Base-by-base conservation (phyloP, 2,113 vertebrate species). In the Electrona antarctica region DNA sequence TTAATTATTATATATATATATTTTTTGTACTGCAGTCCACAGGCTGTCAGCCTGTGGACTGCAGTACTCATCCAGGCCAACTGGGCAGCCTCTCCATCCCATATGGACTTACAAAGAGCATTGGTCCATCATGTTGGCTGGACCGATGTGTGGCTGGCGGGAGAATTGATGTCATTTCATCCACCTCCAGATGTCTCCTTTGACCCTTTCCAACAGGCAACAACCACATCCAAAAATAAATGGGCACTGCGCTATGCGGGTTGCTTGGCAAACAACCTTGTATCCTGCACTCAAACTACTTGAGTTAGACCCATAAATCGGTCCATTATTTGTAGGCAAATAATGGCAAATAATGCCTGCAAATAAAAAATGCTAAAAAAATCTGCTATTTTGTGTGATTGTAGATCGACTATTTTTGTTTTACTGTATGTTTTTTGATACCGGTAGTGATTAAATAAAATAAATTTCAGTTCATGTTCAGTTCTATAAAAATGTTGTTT, bases 111-210 rank as follows among this genome's bases (percentile, higher is more conserved):
- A 1, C 4, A 64, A 8, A 67, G 51, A 57, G 64, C 67, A 60
- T 41, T 8, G 12, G 14, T 52, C 68, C 67, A 72, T 69, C 41
- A 69, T 60, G 67, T 73, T 65, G 21, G 57, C 11, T 33, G 12
- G 65, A 46, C 45, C 66, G 51, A 71, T n/a, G 8, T 41, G 29
- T 9, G 14, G 7, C 45, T 65, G 58, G 1, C 70, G 71, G 49
- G 77, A n/a, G 79, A 41, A 41, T 33, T 33, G 9, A 62, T 71
- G 69, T 58, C 58, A 64, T 28, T 76, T 69, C 8, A 49, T 60
- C 52, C 66, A 48, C 46, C 69, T 73, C 69, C 65, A 62, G 63
- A 74, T 59, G 60, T 76, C 46, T 64, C 49, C 55, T 83, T 71
- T 78, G 71, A 80, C 65, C 80, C 56, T 58, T 13, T 68, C 8